Conservation (phyloP, 2,113 vertebrate species). For the Misgurnus mizolepis region DNA sequence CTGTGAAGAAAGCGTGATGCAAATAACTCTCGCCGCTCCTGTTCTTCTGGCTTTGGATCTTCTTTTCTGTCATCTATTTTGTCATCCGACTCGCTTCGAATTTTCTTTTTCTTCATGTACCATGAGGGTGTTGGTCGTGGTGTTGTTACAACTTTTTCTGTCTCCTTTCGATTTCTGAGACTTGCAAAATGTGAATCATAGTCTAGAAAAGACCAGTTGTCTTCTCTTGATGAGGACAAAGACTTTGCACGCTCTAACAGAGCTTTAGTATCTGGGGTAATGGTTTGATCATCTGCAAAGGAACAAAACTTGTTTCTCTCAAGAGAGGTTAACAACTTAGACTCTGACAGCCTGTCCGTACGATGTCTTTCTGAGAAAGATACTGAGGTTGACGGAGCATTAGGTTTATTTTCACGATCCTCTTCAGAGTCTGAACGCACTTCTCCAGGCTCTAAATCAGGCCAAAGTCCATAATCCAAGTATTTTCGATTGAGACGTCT, state of each 20-base stretch:
- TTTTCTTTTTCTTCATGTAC: slow-evolving; percentile 99
- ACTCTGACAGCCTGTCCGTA: slow-evolving; percentile 88
- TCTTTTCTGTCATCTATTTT: slow-evolving; percentile 95
- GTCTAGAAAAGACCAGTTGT: slow-evolving; percentile 98
- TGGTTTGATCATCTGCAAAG: slow-evolving; percentile 93
- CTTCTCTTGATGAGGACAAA: slow-evolving; percentile 93
- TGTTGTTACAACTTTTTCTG: slow-evolving; percentile 91
- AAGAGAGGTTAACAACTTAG: slow-evolving; percentile 83
- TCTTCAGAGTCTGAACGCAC: slow-evolving; percentile 95
- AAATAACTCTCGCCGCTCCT: slow-evolving; percentile 91
- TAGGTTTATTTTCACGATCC: slow-evolving; percentile 84
- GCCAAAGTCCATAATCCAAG: slow-evolving; percentile 75
- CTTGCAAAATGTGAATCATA: slow-evolving; percentile 91
- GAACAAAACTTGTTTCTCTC: slow-evolving; percentile 97
- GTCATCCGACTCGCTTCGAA: slow-evolving; percentile 89
- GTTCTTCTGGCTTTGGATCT: slow-evolving; percentile 92
- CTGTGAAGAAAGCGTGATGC: slow-evolving; percentile 97
- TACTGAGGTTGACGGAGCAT: slow-evolving; percentile 85
- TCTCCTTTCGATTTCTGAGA: slow-evolving; percentile 93
- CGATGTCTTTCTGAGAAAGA: slow-evolving; percentile 89
- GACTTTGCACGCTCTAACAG: slow-evolving; percentile 96
- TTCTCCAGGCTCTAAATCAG: slow-evolving; percentile 95
- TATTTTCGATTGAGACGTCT: slow-evolving; percentile 86
- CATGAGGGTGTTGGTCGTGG: slow-evolving; percentile 93
- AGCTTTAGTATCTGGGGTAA: slow-evolving; percentile 97